Percentiles rank a stretch among this genome's conserved stretches.
phyloP scores from a whole-genome alignment of 2,113 vertebrate genomes.

The Caretta caretta region DNA sequence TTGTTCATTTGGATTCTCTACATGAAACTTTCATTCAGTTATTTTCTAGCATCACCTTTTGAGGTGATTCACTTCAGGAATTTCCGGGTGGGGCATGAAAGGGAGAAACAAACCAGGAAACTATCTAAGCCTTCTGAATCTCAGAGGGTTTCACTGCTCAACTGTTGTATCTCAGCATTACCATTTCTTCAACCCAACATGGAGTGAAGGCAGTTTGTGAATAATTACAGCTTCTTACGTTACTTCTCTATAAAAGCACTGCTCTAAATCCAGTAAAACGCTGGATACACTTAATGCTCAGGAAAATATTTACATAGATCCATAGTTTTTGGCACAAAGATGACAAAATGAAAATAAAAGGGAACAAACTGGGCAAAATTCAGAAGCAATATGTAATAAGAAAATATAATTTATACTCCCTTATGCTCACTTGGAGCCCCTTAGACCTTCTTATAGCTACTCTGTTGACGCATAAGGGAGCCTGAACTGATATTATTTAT shows the following conservation, averaged over 20 bases:
- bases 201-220: constrained; percentile 30
- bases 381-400: constrained; percentile 56
- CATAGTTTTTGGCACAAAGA: constrained; percentile 42
- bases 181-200: neutral
- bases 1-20: neutral
- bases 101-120: neutral
- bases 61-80: neutral
- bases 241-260: constrained; percentile 28
- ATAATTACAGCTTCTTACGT: constrained; percentile 47
- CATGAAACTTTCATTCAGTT: neutral
- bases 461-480: constrained; percentile 49
- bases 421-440: constrained; percentile 59
- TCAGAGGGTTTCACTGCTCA: neutral
- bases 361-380: constrained; percentile 67
- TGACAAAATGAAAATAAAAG: constrained; percentile 74
- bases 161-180: neutral
- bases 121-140: neutral
- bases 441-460: constrained; percentile 51
- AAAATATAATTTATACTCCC: constrained; percentile 66
- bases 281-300: constrained; percentile 11
- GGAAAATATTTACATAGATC: neutral
- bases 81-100: neutral
- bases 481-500: constrained; percentile 58
- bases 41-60: constrained; percentile 3
- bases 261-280: constrained; percentile 39